A percentile compares a stretch with the other conserved stretches of the same genome.
phyloP scores from a whole-genome alignment of 2,113 vertebrate genomes.

The Mus spicilegus region DNA sequence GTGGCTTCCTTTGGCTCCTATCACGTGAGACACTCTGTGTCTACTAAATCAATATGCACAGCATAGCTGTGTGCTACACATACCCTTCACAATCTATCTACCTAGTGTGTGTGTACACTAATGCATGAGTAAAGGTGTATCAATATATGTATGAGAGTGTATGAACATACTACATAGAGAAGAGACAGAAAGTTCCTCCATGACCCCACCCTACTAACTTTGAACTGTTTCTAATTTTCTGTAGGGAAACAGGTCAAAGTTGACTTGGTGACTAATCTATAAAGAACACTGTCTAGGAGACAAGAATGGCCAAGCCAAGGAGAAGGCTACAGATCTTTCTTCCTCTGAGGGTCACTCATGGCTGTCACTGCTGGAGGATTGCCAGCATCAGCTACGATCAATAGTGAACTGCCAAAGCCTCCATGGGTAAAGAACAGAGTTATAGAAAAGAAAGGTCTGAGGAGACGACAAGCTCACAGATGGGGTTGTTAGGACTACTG shows the following conservation, averaged over 20 bases:
- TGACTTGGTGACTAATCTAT: background rate
- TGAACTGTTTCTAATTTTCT: background rate
- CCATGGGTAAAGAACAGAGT: background rate
- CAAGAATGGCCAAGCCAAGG: accelerated
- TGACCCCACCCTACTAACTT: background rate
- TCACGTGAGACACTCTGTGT: background rate
- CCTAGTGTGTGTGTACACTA: background rate
- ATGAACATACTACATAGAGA: background rate
- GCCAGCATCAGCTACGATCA: background rate
- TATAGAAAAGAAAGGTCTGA: background rate
- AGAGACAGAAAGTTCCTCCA: background rate
- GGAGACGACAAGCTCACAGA: background rate
- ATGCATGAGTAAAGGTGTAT: background rate
- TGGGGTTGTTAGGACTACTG: background rate
- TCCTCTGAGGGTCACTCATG: background rate
- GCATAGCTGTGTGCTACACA: background rate
- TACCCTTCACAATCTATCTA: background rate
- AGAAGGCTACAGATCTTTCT: background rate
- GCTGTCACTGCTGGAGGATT: background rate
- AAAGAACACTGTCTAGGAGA: background rate
- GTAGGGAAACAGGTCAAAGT: background rate
- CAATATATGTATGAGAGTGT: background rate
- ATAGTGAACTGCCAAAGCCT: background rate
- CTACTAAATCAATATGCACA: too few relatives aligned
- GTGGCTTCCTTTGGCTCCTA: background rate